These are phyloP conservation scores for Centroberyx gerrardi DNA, from an alignment of 2,797 vertebrate species.

Conservation along the genomic window DNA sequence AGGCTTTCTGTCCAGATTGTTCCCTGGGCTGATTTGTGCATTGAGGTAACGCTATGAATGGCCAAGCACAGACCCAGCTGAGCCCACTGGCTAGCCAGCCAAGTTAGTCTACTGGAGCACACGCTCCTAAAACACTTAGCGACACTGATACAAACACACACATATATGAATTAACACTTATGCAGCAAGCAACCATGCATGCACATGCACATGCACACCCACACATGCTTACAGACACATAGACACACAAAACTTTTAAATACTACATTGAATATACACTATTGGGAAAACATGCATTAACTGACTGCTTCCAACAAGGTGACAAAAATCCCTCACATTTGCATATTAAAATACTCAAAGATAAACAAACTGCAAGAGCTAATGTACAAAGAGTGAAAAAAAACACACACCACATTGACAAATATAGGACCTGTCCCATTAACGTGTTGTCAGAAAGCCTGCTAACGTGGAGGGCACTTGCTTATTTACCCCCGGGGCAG, in stretches of 20 bases:
- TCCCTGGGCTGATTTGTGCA: conserved; percentile 79
- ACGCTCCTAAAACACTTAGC: conserved; percentile 29
- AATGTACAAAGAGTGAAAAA: conserved; percentile 1
- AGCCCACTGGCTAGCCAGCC: conserved; percentile 67
- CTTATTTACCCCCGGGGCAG: conserved; percentile 65
- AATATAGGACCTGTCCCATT: conserved; percentile 49
- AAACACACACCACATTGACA: conserved; percentile 10
- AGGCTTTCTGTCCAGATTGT: conserved; percentile 81
- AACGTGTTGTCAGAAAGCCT: conserved; percentile 59
- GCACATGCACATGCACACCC: conserved; percentile 3
- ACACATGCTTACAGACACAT: conserved; percentile 22
- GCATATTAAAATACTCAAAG: neutral
- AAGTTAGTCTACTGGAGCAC: conserved; percentile 55
- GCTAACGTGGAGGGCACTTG: conserved; percentile 53
- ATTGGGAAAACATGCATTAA: conserved; percentile 12
- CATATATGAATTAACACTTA: neutral
- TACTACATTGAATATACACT: neutral
- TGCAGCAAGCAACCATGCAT: neutral
- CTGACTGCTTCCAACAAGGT: neutral
- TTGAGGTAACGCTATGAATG: conserved; percentile 71
- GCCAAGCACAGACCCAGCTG: conserved; percentile 77
- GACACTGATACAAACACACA: conserved; percentile 14
- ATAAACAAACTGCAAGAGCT: conserved; percentile 16
- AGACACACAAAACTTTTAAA: conserved; percentile 1
- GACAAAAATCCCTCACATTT: conserved; percentile 3